Evolutionary conservation across 2,888 invertebrate species (phyloP).

Genomic region (Andrena bicolor): DNA sequence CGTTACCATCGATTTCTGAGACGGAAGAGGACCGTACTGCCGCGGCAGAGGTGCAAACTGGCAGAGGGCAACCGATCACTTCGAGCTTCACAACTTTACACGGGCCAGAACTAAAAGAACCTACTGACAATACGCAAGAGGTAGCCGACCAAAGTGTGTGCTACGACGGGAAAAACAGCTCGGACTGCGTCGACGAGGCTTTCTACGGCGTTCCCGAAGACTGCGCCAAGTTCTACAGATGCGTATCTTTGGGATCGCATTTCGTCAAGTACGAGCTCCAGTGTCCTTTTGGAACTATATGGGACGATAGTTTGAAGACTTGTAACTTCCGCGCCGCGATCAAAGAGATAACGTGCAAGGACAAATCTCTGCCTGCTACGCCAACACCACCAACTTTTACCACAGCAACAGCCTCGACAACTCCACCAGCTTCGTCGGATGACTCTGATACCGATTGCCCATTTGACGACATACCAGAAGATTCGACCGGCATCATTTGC

Average conservation of each 20-base stretch:
- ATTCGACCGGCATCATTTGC: constrained; percentile 90
- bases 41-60: neutral
- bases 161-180: neutral
- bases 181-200: constrained; percentile 10
- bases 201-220: constrained; percentile 40
- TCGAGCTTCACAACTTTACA: too few relatives aligned
- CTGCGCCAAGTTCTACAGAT: constrained; percentile 61
- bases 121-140: too few relatives aligned
- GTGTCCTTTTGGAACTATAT: constrained; percentile 91
- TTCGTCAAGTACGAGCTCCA: constrained; percentile 89
- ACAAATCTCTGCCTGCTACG: neutral
- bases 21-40: neutral
- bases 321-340: constrained; percentile 86
- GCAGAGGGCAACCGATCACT: neutral
- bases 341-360: neutral
- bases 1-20: neutral
- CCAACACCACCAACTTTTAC: neutral
- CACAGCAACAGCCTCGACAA: neutral
- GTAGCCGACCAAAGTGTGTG: too few relatives aligned
- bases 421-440: constrained; percentile 2
- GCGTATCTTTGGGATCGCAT: constrained; percentile 29
- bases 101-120: too few relatives aligned
- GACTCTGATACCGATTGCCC: constrained; percentile 20
- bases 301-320: constrained; percentile 88
- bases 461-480: constrained; percentile 86